Evolutionary conservation across 2,113 vertebrate species (phyloP).

Genomic region (Erinaceus europaeus): DNA sequence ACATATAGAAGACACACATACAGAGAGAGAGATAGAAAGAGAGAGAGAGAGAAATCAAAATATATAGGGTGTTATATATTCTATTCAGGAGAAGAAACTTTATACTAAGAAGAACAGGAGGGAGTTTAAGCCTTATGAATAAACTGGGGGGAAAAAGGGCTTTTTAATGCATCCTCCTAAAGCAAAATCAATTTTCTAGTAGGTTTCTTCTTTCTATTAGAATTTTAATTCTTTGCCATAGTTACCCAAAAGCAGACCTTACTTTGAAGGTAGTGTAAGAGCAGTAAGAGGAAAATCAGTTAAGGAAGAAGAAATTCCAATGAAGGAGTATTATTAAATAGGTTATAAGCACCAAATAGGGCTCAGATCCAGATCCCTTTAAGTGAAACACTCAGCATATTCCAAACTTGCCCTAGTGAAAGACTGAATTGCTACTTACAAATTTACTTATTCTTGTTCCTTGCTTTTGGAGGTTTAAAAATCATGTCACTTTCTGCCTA

Average conservation of each 20-base stretch:
- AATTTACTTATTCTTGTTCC: not conserved
- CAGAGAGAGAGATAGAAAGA: too few relatives aligned
- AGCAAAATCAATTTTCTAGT: slow-evolving; percentile 16
- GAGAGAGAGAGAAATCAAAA: not conserved
- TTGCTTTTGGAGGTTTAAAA: not conserved
- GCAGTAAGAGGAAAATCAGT: not conserved
- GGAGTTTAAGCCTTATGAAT: not conserved
- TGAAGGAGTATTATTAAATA: not conserved
- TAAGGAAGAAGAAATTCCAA: not conserved
- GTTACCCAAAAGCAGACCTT: not conserved
- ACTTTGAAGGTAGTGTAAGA: not conserved
- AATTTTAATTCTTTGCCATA: not conserved
- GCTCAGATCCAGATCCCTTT: not conserved
- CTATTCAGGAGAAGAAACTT: not conserved
- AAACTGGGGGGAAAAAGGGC: not conserved
- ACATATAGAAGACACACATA: not conserved
- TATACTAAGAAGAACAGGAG: not conserved
- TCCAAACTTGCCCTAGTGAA: not conserved
- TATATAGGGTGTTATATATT: not conserved
- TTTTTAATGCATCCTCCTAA: not conserved
- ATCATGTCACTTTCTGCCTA: not conserved
- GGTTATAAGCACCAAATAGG: not conserved
- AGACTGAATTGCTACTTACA: not conserved
- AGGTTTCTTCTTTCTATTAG: not conserved
- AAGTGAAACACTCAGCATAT: not conserved